A percentile compares a stretch with the other conserved stretches of the same genome.
Conservation (phyloP, 2,888 invertebrate genomes). For the Noctua janthina region DNA sequence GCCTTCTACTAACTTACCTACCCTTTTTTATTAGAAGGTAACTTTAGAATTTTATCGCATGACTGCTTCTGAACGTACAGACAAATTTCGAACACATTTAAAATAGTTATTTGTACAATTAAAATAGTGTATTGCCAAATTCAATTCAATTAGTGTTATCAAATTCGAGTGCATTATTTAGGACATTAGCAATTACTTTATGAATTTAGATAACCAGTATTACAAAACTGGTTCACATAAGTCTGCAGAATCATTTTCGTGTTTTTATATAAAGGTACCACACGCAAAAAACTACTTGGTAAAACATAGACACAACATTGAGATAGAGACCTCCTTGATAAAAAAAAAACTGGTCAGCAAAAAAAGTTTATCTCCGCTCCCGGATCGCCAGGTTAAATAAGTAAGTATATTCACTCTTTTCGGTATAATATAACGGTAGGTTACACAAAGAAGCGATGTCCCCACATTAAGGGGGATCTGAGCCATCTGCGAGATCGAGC, state of each 20-base stretch:
- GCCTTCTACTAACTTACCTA: conserved; percentile 34
- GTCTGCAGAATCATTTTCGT: conserved; percentile 27
- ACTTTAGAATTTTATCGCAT: conserved; percentile 43
- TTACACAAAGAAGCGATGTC: conserved; percentile 62
- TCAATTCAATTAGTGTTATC: conserved; percentile 49
- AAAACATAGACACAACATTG: conserved; percentile 55
- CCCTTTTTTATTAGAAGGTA: conserved; percentile 50
- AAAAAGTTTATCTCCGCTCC: conserved; percentile 51
- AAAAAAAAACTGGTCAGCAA: conserved; percentile 58
- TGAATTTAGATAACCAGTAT: conserved; percentile 50
- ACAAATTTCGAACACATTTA: conserved; percentile 35
- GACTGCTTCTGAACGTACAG: conserved; percentile 34
- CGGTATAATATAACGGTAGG: conserved; percentile 55
- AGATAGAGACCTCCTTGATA: conserved; percentile 36
- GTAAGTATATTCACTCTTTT: conserved; percentile 62
- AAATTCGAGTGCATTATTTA: conserved; percentile 32
- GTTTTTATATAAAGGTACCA: conserved; percentile 29
- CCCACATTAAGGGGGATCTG: conserved; percentile 69
- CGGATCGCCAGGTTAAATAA: conserved; percentile 59
- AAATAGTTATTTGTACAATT: conserved; percentile 46
- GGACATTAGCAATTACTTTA: conserved; percentile 47
- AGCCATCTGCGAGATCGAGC: conserved; percentile 70
- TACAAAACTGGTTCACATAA: conserved; percentile 39
- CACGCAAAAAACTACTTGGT: conserved; percentile 45
- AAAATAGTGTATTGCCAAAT: conserved; percentile 37